Conservation (phyloP, 2,888 invertebrate species). For the Eupelmus urozonus region DNA sequence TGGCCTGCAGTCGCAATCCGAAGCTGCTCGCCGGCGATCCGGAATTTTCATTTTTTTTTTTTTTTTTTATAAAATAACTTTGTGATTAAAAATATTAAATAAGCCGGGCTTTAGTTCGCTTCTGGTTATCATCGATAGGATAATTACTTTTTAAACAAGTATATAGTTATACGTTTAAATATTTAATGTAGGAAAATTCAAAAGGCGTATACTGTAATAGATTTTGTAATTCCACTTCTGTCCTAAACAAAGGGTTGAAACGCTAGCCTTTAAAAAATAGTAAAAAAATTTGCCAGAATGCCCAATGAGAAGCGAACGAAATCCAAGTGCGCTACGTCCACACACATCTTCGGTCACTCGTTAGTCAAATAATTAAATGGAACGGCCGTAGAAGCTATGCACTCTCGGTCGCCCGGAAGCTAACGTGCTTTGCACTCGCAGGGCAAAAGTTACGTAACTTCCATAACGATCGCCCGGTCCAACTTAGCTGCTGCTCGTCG, state of each 20-base stretch:
- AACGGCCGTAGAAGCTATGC: neutral
- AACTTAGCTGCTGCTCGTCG: neutral
- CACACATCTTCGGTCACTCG: neutral
- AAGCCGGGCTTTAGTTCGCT: neutral
- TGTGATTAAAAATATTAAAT: constrained; percentile 22
- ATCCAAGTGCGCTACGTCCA: neutral
- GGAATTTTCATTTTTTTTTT: neutral
- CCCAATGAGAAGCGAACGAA: neutral
- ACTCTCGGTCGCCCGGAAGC: neutral
- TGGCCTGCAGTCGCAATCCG: too few species aligned
- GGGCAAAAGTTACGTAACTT: constrained; percentile 47
- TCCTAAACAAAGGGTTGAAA: too few species aligned
- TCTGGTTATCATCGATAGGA: neutral
- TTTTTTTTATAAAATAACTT: constrained; percentile 11
- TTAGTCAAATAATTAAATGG: constrained; percentile 32
- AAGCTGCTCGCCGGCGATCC: too few species aligned
- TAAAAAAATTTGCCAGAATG: too few species aligned
- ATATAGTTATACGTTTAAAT: too few species aligned
- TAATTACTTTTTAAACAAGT: constrained; percentile 6
- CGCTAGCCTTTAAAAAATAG: too few species aligned
- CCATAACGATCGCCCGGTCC: constrained; percentile 44
- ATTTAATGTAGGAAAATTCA: too few species aligned
- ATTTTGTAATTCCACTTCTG: too few species aligned
- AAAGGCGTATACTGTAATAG: too few species aligned
- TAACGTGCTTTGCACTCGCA: neutral